Evolutionary conservation across 2,113 vertebrate genomes (phyloP).

Genomic region (Tachuris rubrigastra): DNA sequence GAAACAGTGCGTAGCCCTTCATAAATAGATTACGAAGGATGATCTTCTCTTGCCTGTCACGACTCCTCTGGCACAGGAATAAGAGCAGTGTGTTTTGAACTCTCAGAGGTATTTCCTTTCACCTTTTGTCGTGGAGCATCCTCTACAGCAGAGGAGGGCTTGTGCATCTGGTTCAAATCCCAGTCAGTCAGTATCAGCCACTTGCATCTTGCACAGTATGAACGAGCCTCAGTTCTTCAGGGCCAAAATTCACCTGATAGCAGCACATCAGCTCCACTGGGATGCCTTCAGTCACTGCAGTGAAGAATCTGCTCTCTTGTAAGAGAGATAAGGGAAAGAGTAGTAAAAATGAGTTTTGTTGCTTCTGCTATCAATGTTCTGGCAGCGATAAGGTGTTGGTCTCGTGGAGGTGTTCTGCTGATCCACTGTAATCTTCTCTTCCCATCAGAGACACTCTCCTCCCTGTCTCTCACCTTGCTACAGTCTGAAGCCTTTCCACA

Average conservation of each 20-base stretch:
- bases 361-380: neutral
- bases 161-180: neutral
- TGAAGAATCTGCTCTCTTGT: constrained; percentile 14
- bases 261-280: neutral
- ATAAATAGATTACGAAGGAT: neutral
- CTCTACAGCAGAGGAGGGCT: neutral
- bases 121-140: neutral
- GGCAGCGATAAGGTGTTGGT: neutral
- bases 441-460: neutral
- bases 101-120: neutral
- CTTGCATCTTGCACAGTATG: neutral
- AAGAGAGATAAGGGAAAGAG: constrained; percentile 3
- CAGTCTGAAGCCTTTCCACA: neutral
- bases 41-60: neutral
- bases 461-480: neutral
- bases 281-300: neutral
- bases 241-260: neutral
- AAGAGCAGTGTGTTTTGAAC: neutral
- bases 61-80: neutral
- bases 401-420: neutral
- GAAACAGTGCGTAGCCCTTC: neutral
- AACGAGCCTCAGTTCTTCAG: neutral
- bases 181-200: neutral
- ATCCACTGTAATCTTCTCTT: neutral
- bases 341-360: constrained; percentile 4